Base-by-base conservation (phyloP, 2,113 vertebrate genomes). In the Henicopernis longicauda region DNA sequence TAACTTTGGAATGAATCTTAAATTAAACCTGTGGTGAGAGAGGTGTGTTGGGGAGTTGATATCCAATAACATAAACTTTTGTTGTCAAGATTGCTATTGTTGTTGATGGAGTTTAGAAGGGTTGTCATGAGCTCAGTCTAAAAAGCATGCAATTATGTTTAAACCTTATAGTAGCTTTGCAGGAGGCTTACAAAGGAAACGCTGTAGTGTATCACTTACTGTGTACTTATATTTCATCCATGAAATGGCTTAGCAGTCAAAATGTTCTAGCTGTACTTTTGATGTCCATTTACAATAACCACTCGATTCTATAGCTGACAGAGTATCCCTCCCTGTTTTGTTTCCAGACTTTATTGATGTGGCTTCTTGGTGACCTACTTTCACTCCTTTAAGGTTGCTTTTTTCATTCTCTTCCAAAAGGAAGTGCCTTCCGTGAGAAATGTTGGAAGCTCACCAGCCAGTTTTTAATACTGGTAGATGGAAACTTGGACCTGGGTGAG, bases 311-410 rank as follows among this genome's bases (percentile, higher is more conserved):
- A 1, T 32, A 88, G 72, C 54, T 95, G 89, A 63, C 93, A 57
- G 6, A 61, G 34, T 66, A 86, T 82, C 57, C 80, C 77, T 85
- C 82, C 77, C 58, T 72, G 63, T 81, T 88, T 93, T 86, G 31
- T 94, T 95, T 77, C 61, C 52, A 85, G 57, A 11, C 69, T 88
- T 65, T 38, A 84, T 54, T 85, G 84, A 92, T 92, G 80, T 80
- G 90, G 91, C 89, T 97, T 90, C 70, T 88, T 86, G 66, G 78
- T 94, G 91, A 93, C 90, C 88, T 96, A 74, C 78, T 94, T 95
- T 52, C 34, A 69, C 26, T 0, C 0, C 83, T 86, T 87, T 32
- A 92, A 89, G 66, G 80, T 89, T 78, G 67, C 58, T 71, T 89
- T 96, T 82, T 85, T 72, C 23, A 89, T 92, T 94, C 66, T 16